phyloP scores from a whole-genome alignment of 2,797 vertebrate genomes.

The Toxotes lorentzi region DNA sequence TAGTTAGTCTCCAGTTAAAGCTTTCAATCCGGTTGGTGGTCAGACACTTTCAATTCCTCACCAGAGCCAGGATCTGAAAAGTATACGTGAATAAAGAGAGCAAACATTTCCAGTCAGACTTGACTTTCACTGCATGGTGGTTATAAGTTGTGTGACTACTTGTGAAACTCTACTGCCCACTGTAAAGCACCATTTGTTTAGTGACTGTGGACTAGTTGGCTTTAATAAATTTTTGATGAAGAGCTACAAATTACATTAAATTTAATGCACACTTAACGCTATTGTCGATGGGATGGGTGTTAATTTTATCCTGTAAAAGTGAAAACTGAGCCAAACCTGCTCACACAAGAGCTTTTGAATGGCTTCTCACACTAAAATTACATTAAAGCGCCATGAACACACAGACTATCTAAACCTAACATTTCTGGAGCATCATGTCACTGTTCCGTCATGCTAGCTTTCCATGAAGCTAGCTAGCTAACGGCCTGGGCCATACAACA shows the following conservation, averaged over 20 bases:
- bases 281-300: not conserved
- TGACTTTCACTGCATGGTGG: not conserved
- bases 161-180: not conserved
- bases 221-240: not conserved
- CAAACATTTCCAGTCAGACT: conserved; percentile 5
- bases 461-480: conserved; percentile 24
- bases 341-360: not conserved
- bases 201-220: not conserved
- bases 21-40: conserved; percentile 49
- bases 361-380: no score
- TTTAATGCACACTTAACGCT: not conserved
- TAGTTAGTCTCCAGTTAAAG: conserved; percentile 72
- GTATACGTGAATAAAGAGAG: conserved; percentile 25
- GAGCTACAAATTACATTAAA: not conserved
- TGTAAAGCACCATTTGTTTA: not conserved
- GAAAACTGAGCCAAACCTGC: not conserved
- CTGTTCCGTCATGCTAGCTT: conserved; percentile 17
- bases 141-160: not conserved
- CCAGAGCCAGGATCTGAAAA: conserved; percentile 56
- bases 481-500: conserved; percentile 17
- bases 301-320: not conserved
- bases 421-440: not conserved
- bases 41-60: conserved; percentile 46
- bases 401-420: not conserved
- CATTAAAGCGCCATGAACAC: rapidly evolving